Percentiles rank a stretch among this genome's conserved stretches.
These are phyloP conservation scores for Polyommatus icarus DNA, from an alignment of 2,888 invertebrate genomes.

Conservation along the genomic window DNA sequence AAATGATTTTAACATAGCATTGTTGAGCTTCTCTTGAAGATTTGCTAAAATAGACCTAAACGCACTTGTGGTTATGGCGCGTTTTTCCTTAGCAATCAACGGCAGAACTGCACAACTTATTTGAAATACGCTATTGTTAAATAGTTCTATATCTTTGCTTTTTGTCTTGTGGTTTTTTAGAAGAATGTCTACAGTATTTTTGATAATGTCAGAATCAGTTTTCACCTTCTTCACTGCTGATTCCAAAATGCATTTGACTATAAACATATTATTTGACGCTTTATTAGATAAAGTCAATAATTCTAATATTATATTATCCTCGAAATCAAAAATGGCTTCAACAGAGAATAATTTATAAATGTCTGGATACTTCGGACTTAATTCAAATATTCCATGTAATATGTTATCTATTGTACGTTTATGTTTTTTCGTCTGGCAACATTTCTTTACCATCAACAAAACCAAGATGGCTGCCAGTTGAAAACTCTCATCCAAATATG, in stretches of 20 bases:
- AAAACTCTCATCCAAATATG: slow-evolving; percentile 66
- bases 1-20: slow-evolving; percentile 59
- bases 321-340: slow-evolving; percentile 60
- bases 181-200: slow-evolving; percentile 61
- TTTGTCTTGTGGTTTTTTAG: slow-evolving; percentile 53
- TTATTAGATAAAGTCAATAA: slow-evolving; percentile 63
- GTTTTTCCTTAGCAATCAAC: slow-evolving; percentile 67
- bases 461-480: slow-evolving; percentile 65
- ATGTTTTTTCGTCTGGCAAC: slow-evolving; percentile 59
- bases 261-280: slow-evolving; percentile 55
- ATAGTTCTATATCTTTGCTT: slow-evolving; percentile 53
- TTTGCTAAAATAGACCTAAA: slow-evolving; percentile 66
- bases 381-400: slow-evolving; percentile 63
- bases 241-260: slow-evolving; percentile 63
- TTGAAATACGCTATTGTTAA: slow-evolving; percentile 65
- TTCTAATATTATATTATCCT: slow-evolving; percentile 55
- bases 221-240: slow-evolving; percentile 67
- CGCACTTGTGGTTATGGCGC: slow-evolving; percentile 60
- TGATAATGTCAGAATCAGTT: slow-evolving; percentile 61
- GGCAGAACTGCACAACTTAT: slow-evolving; percentile 66
- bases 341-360: slow-evolving; percentile 66
- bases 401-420: slow-evolving; percentile 55
- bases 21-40: slow-evolving; percentile 68
- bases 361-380: slow-evolving; percentile 66
- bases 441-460: slow-evolving; percentile 61